These are phyloP conservation scores for Threskiornis aethiopicus DNA, from an alignment of 2,797 vertebrate species.

Conservation along the genomic window DNA sequence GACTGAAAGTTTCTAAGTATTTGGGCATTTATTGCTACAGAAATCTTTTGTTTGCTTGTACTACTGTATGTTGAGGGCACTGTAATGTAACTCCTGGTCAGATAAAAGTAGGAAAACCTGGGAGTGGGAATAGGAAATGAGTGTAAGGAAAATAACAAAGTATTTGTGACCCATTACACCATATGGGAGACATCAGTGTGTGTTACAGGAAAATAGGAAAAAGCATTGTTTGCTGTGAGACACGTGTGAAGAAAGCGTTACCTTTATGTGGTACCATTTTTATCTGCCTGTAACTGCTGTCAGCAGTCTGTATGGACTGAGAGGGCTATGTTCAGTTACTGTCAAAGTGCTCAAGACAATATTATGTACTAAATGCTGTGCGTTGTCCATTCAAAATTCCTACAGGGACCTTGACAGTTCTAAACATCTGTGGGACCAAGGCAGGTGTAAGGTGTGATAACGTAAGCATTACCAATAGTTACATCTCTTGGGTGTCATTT, in stretches of 20 bases:
- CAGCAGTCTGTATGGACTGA: background rate
- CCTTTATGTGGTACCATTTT: background rate
- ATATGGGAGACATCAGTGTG: background rate
- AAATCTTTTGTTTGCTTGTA: background rate
- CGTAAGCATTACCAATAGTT: background rate
- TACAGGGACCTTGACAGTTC: background rate
- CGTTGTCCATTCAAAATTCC: background rate
- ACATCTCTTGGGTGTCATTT: background rate
- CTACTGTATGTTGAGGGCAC: background rate
- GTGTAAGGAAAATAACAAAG: background rate
- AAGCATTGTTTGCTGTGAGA: accelerated
- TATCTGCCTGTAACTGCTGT: background rate
- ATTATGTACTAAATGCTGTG: background rate
- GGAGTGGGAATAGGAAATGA: background rate
- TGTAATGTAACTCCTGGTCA: background rate
- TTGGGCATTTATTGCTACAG: background rate
- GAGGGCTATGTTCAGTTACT: background rate
- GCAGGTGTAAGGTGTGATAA: background rate
- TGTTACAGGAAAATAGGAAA: background rate
- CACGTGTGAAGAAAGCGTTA: background rate
- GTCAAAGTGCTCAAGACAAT: background rate
- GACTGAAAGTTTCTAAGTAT: background rate
- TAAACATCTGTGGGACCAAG: background rate
- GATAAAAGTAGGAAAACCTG: background rate
- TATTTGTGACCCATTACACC: background rate